Conservation (phyloP, 1,140 invertebrate genomes). For the Heliconius congener region DNA sequence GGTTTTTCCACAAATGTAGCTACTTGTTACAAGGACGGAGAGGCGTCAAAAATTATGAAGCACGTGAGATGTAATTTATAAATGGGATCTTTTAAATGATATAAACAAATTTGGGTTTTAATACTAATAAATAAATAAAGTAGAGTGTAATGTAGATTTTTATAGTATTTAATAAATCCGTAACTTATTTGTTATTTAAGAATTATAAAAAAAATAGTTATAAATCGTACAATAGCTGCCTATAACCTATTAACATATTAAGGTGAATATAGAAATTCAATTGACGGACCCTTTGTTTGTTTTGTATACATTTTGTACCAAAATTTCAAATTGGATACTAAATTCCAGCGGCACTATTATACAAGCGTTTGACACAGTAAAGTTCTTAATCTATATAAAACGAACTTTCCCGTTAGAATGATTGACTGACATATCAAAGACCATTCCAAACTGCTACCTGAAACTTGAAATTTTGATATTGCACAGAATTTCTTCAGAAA, state of each 20-base stretch:
- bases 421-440: not conserved
- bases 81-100: too few species aligned
- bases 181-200: too few species aligned
- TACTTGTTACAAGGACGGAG: too few species aligned
- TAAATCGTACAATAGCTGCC: not conserved
- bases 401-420: not conserved
- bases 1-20: too few species aligned
- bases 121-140: too few species aligned
- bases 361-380: not conserved
- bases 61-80: too few species aligned
- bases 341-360: not conserved
- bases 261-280: not conserved
- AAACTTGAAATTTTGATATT: not conserved
- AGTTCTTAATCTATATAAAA: not conserved
- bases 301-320: not conserved
- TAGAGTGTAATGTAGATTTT: too few species aligned
- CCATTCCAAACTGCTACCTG: not conserved
- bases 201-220: not conserved
- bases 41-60: too few species aligned
- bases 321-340: slow-evolving; percentile 1
- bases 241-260: not conserved
- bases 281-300: not conserved
- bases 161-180: too few species aligned
- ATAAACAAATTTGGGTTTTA: too few species aligned
- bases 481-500: not conserved